A percentile compares a stretch with the other conserved stretches of the same genome.
Evolutionary conservation across 1,140 invertebrate genomes (phyloP).

Genomic region (Drosophila ambigua): DNA sequence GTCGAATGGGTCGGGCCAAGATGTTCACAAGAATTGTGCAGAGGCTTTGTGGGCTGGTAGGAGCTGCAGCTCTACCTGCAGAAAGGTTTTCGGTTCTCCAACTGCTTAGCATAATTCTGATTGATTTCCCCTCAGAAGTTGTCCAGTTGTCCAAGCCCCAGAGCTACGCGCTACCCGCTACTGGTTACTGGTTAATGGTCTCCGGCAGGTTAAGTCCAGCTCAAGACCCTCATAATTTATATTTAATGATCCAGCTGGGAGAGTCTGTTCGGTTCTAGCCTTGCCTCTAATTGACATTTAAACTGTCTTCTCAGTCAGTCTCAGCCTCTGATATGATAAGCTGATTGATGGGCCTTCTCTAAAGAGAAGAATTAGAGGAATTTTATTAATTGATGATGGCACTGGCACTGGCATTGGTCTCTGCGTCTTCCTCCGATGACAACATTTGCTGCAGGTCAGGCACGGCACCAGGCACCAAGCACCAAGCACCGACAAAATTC

Average conservation of each 20-base stretch:
- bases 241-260: constrained; percentile 69
- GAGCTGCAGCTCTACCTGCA: no score
- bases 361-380: constrained; percentile 38
- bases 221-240: constrained; percentile 75
- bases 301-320: constrained; percentile 63
- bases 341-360: constrained; percentile 64
- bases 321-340: constrained; percentile 65
- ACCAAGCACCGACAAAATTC: constrained; percentile 12
- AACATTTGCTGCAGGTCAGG: constrained; percentile 78
- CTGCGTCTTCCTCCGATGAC: constrained; percentile 58
- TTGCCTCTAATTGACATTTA: constrained; percentile 76
- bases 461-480: background rate
- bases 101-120: constrained; percentile 42
- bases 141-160: constrained; percentile 14
- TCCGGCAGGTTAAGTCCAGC: constrained; percentile 20
- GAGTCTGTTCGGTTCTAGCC: constrained; percentile 4
- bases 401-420: background rate
- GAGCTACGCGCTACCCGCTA: constrained; percentile 16
- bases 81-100: background rate
- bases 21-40: background rate
- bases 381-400: constrained; percentile 78
- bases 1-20: no score
- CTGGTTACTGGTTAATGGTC: constrained; percentile 22
- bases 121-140: constrained; percentile 36
- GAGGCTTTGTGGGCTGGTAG: background rate